Base-by-base conservation (phyloP, 2,888 invertebrate genomes). In the Ceriagrion tenellum region DNA sequence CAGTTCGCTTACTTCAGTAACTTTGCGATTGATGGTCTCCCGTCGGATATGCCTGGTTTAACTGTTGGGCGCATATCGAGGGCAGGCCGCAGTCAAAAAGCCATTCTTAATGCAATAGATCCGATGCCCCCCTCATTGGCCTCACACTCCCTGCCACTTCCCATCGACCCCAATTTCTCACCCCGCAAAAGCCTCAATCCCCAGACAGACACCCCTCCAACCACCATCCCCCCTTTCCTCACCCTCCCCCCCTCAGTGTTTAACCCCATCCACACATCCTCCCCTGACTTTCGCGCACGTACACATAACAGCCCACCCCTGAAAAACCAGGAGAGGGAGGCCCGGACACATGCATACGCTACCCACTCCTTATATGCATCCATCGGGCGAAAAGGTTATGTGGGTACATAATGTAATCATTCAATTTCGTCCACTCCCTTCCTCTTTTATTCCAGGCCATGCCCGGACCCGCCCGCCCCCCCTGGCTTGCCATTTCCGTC, bases 371-470 rank as follows among this genome's bases (percentile, higher is more conserved):
- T 47, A 93, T 93, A 91, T 93, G 74, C 47, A 91, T 91, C 26
- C 69, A 81, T 81, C 35, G 93, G 93, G 93, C 93, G 23, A 93
- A 20, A 93, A 93, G 93, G 93, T 93, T 93, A 59, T 59, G 56
- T 93, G 93, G 93, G 93, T 93, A 74, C 93, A 63, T 93, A 93
- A 93, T 69, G 74, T 93, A 93, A 93, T 93, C 93, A 93, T 93
- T 93, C 93, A 93, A 93, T 91, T 91, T 91, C 91, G 59, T 30
- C 91, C 89, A n/a, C 89, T 89, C 89, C 89, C 55, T 55, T 23
- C 55, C 47, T 55, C 89, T 55, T 91, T 63, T 69, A 35, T 69
- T 63, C 35, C 93, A 20, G 13, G 40, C 69, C 63, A 59, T 63
- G 35, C 91, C 40, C 91, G 63, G 13, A 20, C 63, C 90, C 90